phyloP scores from a whole-genome alignment of 1,140 invertebrate species.

The Nixonia krombeini region DNA sequence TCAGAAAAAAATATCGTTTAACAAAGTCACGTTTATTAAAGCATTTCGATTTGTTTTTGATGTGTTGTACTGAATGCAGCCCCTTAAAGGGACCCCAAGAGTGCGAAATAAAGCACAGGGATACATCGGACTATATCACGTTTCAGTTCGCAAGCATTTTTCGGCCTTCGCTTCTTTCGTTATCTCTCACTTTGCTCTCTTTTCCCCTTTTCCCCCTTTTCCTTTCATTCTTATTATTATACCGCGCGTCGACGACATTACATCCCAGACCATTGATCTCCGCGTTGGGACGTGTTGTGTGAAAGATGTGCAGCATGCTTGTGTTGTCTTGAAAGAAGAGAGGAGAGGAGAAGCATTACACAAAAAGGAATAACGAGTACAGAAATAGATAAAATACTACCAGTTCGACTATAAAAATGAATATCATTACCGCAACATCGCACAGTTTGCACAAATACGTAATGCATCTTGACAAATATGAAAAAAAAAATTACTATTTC shows the following conservation, averaged over 20 bases:
- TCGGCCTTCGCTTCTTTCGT: not conserved
- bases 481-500: too few relatives aligned
- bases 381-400: not conserved
- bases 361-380: conserved; percentile 4
- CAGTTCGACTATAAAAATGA: conserved; percentile 10
- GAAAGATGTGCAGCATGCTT: conserved; percentile 7
- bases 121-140: not conserved
- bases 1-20: too few relatives aligned
- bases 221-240: conserved; percentile 14
- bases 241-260: conserved; percentile 7
- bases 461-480: too few relatives aligned
- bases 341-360: conserved; percentile 5
- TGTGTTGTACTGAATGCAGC: not conserved
- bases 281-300: not conserved
- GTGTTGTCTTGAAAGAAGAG: conserved; percentile 5
- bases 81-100: not conserved
- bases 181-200: not conserved
- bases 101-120: conserved; percentile 2
- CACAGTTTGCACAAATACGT: too few relatives aligned
- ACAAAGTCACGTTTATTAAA: too few relatives aligned
- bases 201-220: conserved; percentile 2
- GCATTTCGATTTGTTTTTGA: too few relatives aligned
- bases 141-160: conserved; percentile 3
- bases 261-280: conserved; percentile 10
- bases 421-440: too few relatives aligned